Conservation (phyloP, 2,797 vertebrate genomes). For the Lycodopsis pacificus region DNA sequence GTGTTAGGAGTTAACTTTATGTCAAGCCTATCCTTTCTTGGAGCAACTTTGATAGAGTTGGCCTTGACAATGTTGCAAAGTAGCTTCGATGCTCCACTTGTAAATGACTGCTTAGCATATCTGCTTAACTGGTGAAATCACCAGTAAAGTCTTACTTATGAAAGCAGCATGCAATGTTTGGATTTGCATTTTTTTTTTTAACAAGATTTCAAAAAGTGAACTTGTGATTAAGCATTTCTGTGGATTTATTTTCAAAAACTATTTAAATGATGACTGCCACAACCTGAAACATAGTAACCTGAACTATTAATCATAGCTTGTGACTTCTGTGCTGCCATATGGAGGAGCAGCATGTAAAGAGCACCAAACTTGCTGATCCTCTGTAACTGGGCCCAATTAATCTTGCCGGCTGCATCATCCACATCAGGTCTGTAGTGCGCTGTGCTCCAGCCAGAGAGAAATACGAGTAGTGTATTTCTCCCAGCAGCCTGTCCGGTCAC, state of each 20-base stretch:
- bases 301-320: slow-evolving; percentile 93
- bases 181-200: slow-evolving; percentile 60
- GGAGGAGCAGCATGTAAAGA: slow-evolving; percentile 94
- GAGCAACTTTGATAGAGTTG: slow-evolving; percentile 63
- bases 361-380: slow-evolving; percentile 95
- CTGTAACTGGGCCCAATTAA: slow-evolving; percentile 96
- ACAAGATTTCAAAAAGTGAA: slow-evolving; percentile 35
- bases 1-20: slow-evolving; percentile 63
- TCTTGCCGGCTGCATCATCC: slow-evolving; percentile 91
- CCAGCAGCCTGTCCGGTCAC: slow-evolving; percentile 90
- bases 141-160: slow-evolving; percentile 43
- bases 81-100: slow-evolving; percentile 57
- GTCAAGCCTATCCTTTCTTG: slow-evolving; percentile 74
- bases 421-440: slow-evolving; percentile 89
- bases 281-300: slow-evolving; percentile 65
- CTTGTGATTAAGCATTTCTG: slow-evolving; percentile 36
- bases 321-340: slow-evolving; percentile 95
- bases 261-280: slow-evolving; percentile 63
- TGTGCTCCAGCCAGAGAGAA: slow-evolving; percentile 73
- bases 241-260: slow-evolving; percentile 31
- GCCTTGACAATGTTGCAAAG: slow-evolving; percentile 75
- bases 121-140: slow-evolving; percentile 72
- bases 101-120: slow-evolving; percentile 78
- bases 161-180: slow-evolving; percentile 42
- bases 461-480: slow-evolving; percentile 88